phyloP scores from a whole-genome alignment of 1,140 invertebrate genomes.

The Portunus trituberculatus region DNA sequence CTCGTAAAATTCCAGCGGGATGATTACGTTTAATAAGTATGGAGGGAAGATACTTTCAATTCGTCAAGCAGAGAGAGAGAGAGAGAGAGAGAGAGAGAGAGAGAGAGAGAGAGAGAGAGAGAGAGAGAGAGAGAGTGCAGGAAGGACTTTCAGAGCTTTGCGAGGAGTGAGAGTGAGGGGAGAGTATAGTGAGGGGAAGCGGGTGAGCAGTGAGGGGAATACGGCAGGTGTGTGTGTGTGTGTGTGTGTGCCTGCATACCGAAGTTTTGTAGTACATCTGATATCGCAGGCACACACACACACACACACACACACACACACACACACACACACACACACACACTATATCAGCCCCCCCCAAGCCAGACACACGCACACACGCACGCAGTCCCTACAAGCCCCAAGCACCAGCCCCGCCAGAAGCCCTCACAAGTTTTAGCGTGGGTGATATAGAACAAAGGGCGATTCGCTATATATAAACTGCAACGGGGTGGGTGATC shows the following conservation, averaged over 20 bases:
- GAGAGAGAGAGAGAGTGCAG: not conserved
- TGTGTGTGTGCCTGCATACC: too few relatives aligned
- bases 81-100: not conserved
- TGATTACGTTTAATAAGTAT: not conserved
- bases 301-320: not conserved
- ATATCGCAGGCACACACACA: not conserved
- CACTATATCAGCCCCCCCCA: not conserved
- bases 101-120: not conserved
- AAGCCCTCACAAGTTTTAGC: not conserved
- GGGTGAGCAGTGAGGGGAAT: not conserved
- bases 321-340: not conserved
- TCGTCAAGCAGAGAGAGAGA: not conserved
- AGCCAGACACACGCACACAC: not conserved
- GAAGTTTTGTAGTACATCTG: too few relatives aligned
- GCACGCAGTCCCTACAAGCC: too few relatives aligned
- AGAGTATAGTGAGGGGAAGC: not conserved
- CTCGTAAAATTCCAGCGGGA: not conserved
- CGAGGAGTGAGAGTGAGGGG: not conserved
- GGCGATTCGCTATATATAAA: not conserved
- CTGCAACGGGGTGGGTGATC: constrained; percentile 33
- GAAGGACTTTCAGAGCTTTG: constrained; percentile 1
- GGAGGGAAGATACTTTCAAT: not conserved
- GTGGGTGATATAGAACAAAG: not conserved
- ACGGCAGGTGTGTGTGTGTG: not conserved
- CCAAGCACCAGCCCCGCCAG: not conserved